Evolutionary conservation across 1,140 invertebrate genomes (phyloP), one percentile per base, ranked within the genome.

Genomic region (Atta cephalotes): DNA sequence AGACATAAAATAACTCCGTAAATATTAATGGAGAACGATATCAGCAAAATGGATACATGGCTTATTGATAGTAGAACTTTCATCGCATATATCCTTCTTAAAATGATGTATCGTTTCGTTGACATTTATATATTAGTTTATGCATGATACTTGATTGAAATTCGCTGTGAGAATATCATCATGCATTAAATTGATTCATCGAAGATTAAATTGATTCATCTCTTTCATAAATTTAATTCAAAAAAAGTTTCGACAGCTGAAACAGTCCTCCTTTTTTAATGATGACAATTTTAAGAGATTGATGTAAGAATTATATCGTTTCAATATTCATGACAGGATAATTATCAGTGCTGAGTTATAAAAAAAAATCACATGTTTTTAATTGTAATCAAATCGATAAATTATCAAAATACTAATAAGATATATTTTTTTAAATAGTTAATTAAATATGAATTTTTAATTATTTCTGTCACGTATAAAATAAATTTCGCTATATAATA

Each of bases 121-220:
- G 76, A 77, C 76, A 58, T 79, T 85, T 79, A 78, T 79, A 56
- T 79, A 85, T 85, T 66, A 79, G 49, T 18, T 28, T 14, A 62
- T 9, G 18, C 18, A 51, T 12, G 35, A 39, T 39, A 39, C 35
- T 39, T 39, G 35, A 39, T 7, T 39, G 35, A 39, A 39, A 72
- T 72, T 3, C 35, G 1, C 21, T 49, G 56, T 0, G 25, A n/a
- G 31, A n/a, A 39, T 18, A 49, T 28, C 9, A 35, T 71, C 25
- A 56, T 12, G 80, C 53, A 74, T 49, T 62, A 84, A 84, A 84
- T 82, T 82, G 72, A 82, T 62, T 82, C 39, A 74, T 71, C 25
- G 68, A 7, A 68, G 39, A 62, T 49, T 62, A 84, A 84, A 84
- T 82, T 82, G 72, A 82, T 62, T 82, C 39, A 63, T 45, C 2